A percentile compares a stretch with the other conserved stretches of the same genome.
Conservation (phyloP, 2,888 invertebrate genomes). For the Scrobipalpa atriplicella region DNA sequence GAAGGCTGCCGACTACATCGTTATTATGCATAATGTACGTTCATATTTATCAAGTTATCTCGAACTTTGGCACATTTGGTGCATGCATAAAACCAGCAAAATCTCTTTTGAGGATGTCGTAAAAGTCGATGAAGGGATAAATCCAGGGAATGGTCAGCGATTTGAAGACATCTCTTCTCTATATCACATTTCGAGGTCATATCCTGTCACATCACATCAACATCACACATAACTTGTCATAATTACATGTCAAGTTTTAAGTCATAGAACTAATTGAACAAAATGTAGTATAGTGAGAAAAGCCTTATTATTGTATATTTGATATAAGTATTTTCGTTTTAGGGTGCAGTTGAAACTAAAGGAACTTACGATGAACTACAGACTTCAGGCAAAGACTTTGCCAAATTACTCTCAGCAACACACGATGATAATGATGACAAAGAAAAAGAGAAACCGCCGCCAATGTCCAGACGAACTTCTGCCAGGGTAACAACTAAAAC, state of each 20-base stretch:
- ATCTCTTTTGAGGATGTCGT: no score
- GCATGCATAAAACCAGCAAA: no score
- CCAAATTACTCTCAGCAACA: conserved; percentile 78
- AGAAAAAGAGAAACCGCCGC: conserved; percentile 59
- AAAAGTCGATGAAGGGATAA: no score
- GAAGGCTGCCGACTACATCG: conserved; percentile 78
- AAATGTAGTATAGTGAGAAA: no score
- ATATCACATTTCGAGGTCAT: no score
- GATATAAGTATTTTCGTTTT: conserved; percentile 25
- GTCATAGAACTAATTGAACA: no score
- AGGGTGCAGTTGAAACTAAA: conserved; percentile 82
- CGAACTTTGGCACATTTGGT: no score
- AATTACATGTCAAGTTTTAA: not conserved
- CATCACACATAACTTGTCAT: no score
- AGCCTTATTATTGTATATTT: not conserved
- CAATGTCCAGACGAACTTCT: conserved; percentile 68
- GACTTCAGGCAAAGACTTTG: conserved; percentile 83
- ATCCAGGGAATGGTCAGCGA: no score
- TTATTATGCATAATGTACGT: conserved; percentile 80
- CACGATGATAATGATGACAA: conserved; percentile 70
- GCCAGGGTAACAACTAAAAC: conserved; percentile 58
- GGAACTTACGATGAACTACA: conserved; percentile 83
- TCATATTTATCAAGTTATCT: not conserved
- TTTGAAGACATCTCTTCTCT: no score
- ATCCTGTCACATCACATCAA: no score